Base-by-base conservation (phyloP, 1,140 invertebrate genomes). In the Chionoecetes opilio region DNA sequence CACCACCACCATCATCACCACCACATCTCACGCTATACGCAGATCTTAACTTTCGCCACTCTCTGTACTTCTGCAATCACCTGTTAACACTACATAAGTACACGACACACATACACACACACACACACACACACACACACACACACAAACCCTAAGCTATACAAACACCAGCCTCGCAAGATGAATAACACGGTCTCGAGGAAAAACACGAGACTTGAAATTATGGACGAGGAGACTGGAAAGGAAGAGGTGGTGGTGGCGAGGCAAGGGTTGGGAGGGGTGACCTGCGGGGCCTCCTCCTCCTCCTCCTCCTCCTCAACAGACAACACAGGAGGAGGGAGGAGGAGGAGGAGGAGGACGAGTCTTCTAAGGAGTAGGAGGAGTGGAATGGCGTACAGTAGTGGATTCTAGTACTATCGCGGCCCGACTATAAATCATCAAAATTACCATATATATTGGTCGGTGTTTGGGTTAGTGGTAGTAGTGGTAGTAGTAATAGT, bases 361-460 rank as follows among this genome's bases (percentile, higher is more conserved):
- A n/a, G n/a, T n/a, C n/a, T n/a, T n/a, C n/a, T n/a, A 46, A 75
- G 53, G 6, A 75, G 53, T 6, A 75, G 63, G 63, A 75, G 63
- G 63, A 75, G 21, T n/a, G 63, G n/a, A 75, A n/a, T 75, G 63
- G 63, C 63, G 63, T 75, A 75, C 63, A 75, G 63, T 75, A 75
- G 63, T 75, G 21, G 63, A 75, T 75, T 75, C 63, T 21, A 8
- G n/a, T n/a, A 3, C 63, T 75, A 21, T 75, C 63, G 21, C n/a
- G 2, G 63, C n/a, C n/a, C 21, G 21, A 21, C 63, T 6, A 75
- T 75, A 75, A 75, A 75, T 75, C 63, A 75, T 75, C n/a, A n/a
- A 21, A 75, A 75, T 75, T 75, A 75, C 63, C 63, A 75, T 75
- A 75, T 26, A 75, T 75, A 75, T 75, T 75, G 63, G 63, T n/a